Conservation (phyloP, 1,140 invertebrate genomes). For the Sycophila sp. region DNA sequence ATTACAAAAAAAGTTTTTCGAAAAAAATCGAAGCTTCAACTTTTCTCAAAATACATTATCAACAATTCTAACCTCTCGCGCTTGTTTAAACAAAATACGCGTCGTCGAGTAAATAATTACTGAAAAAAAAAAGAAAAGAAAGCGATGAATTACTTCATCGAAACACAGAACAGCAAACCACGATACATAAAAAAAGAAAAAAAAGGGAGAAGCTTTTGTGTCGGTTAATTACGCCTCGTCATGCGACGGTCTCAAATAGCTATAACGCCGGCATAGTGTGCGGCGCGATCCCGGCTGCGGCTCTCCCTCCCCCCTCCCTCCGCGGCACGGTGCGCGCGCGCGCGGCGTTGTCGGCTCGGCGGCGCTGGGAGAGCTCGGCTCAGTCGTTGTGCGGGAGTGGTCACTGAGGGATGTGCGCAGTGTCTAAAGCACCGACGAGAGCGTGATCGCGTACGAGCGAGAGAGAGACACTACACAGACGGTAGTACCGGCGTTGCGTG, state of each 20-base stretch:
- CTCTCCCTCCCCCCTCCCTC: constrained; percentile 31
- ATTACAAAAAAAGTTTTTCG: no score
- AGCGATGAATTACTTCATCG: no score
- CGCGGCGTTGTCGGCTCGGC: constrained; percentile 60
- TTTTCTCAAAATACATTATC: no score
- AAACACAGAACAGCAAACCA: no score
- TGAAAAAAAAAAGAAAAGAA: no score
- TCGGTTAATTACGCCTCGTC: no score
- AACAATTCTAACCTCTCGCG: no score
- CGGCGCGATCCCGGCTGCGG: neutral
- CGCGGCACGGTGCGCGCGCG: constrained; percentile 51
- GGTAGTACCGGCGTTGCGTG: neutral
- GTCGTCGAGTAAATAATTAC: no score
- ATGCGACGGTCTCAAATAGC: neutral
- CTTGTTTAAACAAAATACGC: no score
- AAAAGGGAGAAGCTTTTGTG: no score
- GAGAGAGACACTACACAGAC: neutral
- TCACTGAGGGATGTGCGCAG: constrained; percentile 61
- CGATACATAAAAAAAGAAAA: no score
- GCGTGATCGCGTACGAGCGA: constrained; percentile 22
- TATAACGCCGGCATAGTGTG: neutral
- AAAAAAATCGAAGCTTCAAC: no score
- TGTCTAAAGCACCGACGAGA: constrained; percentile 46
- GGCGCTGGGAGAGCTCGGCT: constrained; percentile 39
- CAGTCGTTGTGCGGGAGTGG: constrained; percentile 66